A percentile compares a stretch with the other conserved stretches of the same genome.
Evolutionary conservation across 2,888 invertebrate species (phyloP).

Genomic region (Acrobasis repandana): DNA sequence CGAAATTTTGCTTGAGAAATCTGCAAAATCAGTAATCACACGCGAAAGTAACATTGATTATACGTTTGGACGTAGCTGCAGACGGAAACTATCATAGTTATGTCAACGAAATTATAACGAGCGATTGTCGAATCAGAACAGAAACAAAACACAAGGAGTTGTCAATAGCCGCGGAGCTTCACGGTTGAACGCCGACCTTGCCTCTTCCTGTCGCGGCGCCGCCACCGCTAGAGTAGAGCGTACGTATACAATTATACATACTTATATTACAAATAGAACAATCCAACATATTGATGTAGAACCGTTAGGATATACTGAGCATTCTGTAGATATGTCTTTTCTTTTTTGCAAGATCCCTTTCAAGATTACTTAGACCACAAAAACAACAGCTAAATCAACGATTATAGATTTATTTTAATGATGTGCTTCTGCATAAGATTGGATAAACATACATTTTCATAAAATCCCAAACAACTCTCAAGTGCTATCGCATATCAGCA

Average conservation of each 20-base stretch:
- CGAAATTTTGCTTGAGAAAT: too few species aligned
- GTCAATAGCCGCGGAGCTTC: conserved; percentile 71
- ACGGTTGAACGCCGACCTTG: conserved; percentile 78
- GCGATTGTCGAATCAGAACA: conserved; percentile 17
- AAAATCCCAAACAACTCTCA: conserved; percentile 23
- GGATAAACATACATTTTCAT: too few species aligned
- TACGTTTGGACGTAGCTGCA: not conserved
- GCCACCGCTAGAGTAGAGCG: conserved; percentile 29
- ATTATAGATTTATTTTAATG: too few species aligned
- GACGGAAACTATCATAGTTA: not conserved
- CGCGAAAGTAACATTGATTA: too few species aligned
- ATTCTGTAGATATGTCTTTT: too few species aligned
- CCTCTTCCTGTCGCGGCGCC: conserved; percentile 65
- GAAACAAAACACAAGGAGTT: conserved; percentile 40
- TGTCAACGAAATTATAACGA: not conserved
- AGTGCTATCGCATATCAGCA: conserved; percentile 33
- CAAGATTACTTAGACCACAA: too few species aligned
- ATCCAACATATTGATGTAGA: not conserved
- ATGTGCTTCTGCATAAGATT: too few species aligned
- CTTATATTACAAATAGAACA: not conserved
- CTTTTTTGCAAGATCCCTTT: too few species aligned
- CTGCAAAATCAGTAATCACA: too few species aligned
- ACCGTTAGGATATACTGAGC: too few species aligned
- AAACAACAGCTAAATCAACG: too few species aligned
- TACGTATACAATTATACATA: conserved; percentile 7